phyloP scores from a whole-genome alignment of 2,797 vertebrate species.

The Rhinogobio ventralis region DNA sequence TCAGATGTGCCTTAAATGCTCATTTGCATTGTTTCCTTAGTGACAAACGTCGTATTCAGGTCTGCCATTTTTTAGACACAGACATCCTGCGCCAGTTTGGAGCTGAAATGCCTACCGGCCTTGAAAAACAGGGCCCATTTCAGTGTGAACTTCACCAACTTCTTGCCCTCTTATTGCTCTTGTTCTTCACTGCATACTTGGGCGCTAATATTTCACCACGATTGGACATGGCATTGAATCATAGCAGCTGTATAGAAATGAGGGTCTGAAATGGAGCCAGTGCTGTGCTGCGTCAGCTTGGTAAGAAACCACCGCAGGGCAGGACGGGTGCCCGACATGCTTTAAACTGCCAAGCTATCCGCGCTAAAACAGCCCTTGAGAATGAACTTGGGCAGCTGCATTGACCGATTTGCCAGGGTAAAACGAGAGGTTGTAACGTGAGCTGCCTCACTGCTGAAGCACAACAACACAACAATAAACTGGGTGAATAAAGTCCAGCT shows the following conservation, averaged over 20 bases:
- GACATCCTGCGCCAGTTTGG: not conserved
- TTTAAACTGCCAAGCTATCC: conserved; percentile 38
- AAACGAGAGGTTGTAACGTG: conserved; percentile 4
- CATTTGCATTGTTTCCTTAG: conserved; percentile 46
- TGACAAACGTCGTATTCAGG: conserved; percentile 41
- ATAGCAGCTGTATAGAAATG: conserved; percentile 36
- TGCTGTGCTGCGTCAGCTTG: conserved; percentile 38
- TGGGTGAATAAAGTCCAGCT: conserved; percentile 22
- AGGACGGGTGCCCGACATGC: conserved; percentile 37
- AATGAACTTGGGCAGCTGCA: conserved; percentile 34
- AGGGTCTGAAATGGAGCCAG: conserved; percentile 32
- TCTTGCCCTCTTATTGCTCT: conserved; percentile 31
- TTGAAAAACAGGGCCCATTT: not conserved
- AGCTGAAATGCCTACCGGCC: conserved; percentile 29
- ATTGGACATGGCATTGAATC: conserved; percentile 32
- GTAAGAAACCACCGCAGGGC: conserved; percentile 21
- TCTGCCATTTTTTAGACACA: conserved; percentile 28
- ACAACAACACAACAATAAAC: conserved; percentile 15
- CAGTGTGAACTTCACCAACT: conserved; percentile 24
- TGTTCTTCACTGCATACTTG: not conserved
- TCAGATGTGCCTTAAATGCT: conserved; percentile 48
- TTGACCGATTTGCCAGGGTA: conserved; percentile 26
- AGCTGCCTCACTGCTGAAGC: conserved; percentile 33
- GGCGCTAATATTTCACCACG: conserved; percentile 22
- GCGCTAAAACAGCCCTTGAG: conserved; percentile 24